These are phyloP conservation scores for Lottia gigantea DNA, from an alignment of 2,888 invertebrate species.

Conservation along the genomic window DNA sequence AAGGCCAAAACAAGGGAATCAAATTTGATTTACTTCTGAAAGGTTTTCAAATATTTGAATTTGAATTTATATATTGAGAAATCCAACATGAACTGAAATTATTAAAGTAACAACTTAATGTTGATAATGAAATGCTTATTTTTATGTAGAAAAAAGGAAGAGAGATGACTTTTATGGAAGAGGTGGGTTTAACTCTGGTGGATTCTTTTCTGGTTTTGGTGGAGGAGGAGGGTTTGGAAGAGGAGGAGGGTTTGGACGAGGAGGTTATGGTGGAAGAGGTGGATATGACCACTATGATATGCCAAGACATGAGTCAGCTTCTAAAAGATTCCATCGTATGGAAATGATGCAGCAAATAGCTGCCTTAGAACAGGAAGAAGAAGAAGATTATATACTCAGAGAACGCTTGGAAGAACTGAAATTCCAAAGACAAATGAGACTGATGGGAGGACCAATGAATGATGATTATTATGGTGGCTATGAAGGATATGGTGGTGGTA, in stretches of 20 bases:
- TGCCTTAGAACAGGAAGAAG: not conserved
- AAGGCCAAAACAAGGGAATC: too few species aligned
- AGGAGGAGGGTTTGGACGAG: not conserved
- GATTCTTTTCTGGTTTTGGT: too few species aligned
- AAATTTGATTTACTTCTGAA: too few species aligned
- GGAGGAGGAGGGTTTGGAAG: not conserved
- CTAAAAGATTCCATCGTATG: not conserved
- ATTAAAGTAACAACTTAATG: too few species aligned
- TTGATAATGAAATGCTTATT: too few species aligned
- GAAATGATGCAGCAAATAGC: constrained; percentile 11
- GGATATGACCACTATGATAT: not conserved
- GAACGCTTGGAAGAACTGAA: constrained; percentile 2
- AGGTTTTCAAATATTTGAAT: too few species aligned
- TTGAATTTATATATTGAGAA: too few species aligned
- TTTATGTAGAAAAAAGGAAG: too few species aligned
- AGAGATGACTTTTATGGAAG: too few species aligned
- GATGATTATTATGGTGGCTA: not conserved
- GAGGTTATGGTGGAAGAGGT: not conserved
- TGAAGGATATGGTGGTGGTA: not conserved
- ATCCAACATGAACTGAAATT: too few species aligned
- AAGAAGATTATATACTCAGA: not conserved
- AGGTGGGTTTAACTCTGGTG: too few species aligned
- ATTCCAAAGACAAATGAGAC: not conserved
- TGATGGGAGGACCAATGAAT: not conserved
- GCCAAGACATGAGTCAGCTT: not conserved